Evolutionary conservation across 2,797 vertebrate genomes (phyloP), one percentile per base, ranked within the genome.

Genomic region (Rhinogobio ventralis): DNA sequence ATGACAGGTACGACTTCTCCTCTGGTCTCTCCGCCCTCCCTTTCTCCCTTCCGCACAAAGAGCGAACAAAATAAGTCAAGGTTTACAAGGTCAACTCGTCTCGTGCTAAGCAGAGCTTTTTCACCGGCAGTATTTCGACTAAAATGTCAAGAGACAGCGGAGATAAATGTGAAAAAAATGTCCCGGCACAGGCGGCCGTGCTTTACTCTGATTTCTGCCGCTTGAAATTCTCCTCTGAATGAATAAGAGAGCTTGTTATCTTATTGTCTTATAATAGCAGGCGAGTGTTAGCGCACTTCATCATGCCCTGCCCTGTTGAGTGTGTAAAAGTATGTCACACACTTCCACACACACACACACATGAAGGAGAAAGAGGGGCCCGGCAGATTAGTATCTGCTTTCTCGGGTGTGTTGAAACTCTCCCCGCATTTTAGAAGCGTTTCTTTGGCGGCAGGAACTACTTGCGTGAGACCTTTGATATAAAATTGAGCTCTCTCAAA

Each of bases 11-110:
- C 90, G 92, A 91, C 91, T 90, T 79, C 86, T 89, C 87, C 87
- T 72, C 66, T 86, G 62, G 9, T 86, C 78, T 75, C 82, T 51
- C 67, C 82, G 67, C 79, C 64, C 67, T 78, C 82, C 45, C 84
- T 82, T 78, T 67, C 68, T 78, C 36, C 67, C 55, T 64, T 62
- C 39, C 9, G 88, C 91, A 94, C 92, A 94, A 94, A 91, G 91
- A 92, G 90, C 89, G 91, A 90, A 91, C 92, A 91, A 92, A 95
- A 94, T 95, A 95, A 95, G 93, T 95, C 93, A 93, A 92, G 93
- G 93, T 93, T 94, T 94, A 95, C 94, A 95, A 96, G 95, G 94
- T 95, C 93, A 94, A 85, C 69, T 74, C 55, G 80, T 84, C 82
- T 87, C 39, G 83, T 51, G 55, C 45, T 76, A 81, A 73, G 53